Evolutionary conservation across 2,113 vertebrate species (phyloP), one percentile per base, ranked within the genome.

Genomic region (Pluvialis apricaria): DNA sequence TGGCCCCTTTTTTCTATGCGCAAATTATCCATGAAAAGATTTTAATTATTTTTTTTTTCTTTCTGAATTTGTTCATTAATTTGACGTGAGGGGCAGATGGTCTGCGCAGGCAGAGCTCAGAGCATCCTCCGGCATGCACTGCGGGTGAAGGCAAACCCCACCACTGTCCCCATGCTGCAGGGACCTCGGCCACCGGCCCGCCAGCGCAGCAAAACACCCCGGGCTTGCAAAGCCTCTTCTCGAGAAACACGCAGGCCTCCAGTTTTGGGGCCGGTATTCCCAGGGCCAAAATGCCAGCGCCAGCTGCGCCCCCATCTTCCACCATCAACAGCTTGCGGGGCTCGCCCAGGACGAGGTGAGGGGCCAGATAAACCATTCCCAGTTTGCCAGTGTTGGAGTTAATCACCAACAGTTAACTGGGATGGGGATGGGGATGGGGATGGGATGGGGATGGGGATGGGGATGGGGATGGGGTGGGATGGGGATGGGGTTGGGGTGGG

Each of bases 161-260:
- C 55, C 15, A 8, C 47, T 5, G 2, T 34, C 66, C 84, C 61
- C 54, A 72, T 8, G 12, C 69, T 15, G 2, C 2, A 0, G 47
- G 38, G 58, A 78, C 75, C 20, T 42, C 32, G 19, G 34, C 14
- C 49, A 29, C 58, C 0, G 2, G 10, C 1, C 15, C 3, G 1
- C 34, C 57, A n/a, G 42, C 76, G 42, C 36, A 19, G 77, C 0
- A 1, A 32, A 55, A 36, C 34, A 24, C 15, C 34, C 28, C 14
- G 2, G 22, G 4, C 34, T 18, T 54, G 61, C 45, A 38, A 54
- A 68, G 31, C 9, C 15, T 7, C 1, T 21, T 16, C 19, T 28
- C 0, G 0, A 69, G 40, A 55, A 31, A 55, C 7, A 3, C 1
- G 2, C 14, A 9, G 19, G 19, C 4, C 52, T 57, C 31, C 26